Percentiles rank a stretch among this genome's conserved stretches.
phyloP scores from a whole-genome alignment of 2,113 vertebrate species.

The Morone chrysops region DNA sequence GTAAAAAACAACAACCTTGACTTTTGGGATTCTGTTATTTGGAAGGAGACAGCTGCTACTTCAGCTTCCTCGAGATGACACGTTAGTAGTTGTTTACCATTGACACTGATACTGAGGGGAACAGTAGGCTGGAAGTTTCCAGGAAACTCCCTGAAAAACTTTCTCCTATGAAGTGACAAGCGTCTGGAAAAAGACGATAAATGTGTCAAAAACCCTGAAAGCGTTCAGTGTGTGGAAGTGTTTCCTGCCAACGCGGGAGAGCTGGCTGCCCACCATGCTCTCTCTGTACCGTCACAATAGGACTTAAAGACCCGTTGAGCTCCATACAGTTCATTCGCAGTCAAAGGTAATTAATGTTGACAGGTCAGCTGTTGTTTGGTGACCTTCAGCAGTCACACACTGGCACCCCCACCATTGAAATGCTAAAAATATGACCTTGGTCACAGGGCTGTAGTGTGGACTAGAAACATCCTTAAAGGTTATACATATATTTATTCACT shows the following conservation, averaged over 20 bases:
- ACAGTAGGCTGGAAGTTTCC: neutral
- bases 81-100: neutral
- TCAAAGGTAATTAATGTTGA: neutral
- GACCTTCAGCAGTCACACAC: constrained; percentile 4
- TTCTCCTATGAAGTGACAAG: constrained; percentile 12
- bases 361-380: neutral
- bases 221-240: neutral
- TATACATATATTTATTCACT: no score
- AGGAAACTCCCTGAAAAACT: constrained; percentile 15
- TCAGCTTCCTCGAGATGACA: neutral
- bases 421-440: no score
- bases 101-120: neutral
- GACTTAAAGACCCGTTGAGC: constrained; percentile 5
- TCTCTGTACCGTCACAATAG: neutral
- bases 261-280: neutral
- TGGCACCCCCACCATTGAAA: no score
- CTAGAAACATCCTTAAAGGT: no score
- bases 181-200: neutral
- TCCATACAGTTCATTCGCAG: rapidly evolving
- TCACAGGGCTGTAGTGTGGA: no score
- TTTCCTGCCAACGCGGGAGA: neutral
- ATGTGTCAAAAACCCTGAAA: neutral
- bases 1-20: neutral
- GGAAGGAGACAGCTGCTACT: neutral
- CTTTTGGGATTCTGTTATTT: neutral